Conservation (phyloP, 2,888 invertebrate species). For the Chironomus riparius region DNA sequence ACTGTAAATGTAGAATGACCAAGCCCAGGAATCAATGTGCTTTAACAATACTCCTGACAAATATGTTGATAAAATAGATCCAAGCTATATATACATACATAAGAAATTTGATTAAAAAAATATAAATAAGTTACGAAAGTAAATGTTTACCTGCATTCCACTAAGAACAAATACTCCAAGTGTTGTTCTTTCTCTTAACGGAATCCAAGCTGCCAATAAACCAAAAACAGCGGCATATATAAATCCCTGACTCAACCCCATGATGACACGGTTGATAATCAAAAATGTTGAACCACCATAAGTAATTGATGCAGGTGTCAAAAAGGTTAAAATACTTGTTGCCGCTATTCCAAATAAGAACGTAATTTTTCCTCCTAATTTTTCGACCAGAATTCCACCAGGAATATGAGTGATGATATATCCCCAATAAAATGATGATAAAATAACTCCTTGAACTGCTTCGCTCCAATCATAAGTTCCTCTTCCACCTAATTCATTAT, state of each 20-base stretch:
- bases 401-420: constrained; percentile 67
- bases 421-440: constrained; percentile 69
- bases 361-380: constrained; percentile 59
- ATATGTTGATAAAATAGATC: constrained; percentile 47
- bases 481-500: constrained; percentile 29
- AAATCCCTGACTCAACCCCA: constrained; percentile 58
- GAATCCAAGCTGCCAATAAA: constrained; percentile 18
- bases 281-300: constrained; percentile 49
- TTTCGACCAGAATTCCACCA: constrained; percentile 62
- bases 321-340: constrained; percentile 19
- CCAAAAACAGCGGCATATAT: constrained; percentile 22
- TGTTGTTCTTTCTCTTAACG: constrained; percentile 32
- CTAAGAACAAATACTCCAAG: constrained; percentile 13
- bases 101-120: too few species aligned
- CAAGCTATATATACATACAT: constrained; percentile 42
- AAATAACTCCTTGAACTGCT: constrained; percentile 56
- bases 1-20: constrained; percentile 51
- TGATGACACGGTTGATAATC: constrained; percentile 55
- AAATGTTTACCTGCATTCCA: constrained; percentile 15
- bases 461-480: constrained; percentile 52
- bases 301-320: constrained; percentile 7
- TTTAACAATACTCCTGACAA: constrained; percentile 45
- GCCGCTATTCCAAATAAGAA: constrained; percentile 8
- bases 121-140: too few species aligned
- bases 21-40: constrained; percentile 45